phyloP scores from a whole-genome alignment of 2,888 invertebrate genomes.

The Strigamia crassipes region DNA sequence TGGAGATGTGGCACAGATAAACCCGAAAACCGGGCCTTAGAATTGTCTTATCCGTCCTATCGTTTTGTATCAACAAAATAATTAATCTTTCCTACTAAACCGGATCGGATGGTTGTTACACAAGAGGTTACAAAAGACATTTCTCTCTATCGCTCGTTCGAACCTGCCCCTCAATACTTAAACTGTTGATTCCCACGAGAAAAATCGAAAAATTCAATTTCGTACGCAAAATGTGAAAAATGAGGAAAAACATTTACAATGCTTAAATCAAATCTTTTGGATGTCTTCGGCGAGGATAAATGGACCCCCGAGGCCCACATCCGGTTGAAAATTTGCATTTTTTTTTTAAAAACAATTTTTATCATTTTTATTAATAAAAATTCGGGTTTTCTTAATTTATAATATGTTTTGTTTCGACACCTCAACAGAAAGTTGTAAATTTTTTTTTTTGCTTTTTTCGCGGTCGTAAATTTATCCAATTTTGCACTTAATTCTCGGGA shows the following conservation, averaged over 20 bases:
- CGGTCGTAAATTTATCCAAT: constrained; percentile 7
- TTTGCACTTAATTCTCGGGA: neutral
- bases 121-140: neutral
- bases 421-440: neutral
- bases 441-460: neutral
- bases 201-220: constrained; percentile 1
- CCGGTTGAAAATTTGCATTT: neutral
- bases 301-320: neutral
- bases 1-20: neutral
- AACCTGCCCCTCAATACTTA: neutral
- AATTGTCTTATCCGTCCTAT: neutral
- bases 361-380: neutral
- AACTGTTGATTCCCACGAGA: constrained; percentile 1
- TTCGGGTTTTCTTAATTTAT: neutral
- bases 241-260: neutral
- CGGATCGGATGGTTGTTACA: neutral
- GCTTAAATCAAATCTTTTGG: too few relatives aligned
- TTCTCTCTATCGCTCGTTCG: neutral
- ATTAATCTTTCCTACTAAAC: constrained; percentile 1
- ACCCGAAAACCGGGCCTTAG: neutral
- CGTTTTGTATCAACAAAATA: constrained; percentile 8
- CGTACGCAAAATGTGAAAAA: neutral
- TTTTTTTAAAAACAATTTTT: neutral
- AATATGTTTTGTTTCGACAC: neutral
- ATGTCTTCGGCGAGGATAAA: too few relatives aligned